Base-by-base conservation (phyloP, 1,140 invertebrate genomes). In the Protaetia brevitarsis region DNA sequence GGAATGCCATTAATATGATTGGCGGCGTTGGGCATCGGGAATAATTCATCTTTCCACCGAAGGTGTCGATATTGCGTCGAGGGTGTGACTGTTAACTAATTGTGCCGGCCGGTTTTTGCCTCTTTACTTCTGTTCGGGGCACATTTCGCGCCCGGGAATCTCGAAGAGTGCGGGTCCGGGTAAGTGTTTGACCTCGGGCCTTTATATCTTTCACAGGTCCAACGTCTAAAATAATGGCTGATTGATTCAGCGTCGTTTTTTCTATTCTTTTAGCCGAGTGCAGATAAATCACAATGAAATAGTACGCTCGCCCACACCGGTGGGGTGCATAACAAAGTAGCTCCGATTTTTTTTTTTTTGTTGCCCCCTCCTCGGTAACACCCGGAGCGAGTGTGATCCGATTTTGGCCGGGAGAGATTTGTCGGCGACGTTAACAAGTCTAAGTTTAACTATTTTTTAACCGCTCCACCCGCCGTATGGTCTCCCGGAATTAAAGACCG, bases 211-310 rank as follows among this genome's bases (percentile, higher is more conserved):
- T 68, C 58, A 68, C 76, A 77, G 75, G 68, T 73, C 73, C 72
- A 66, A 66, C 29, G 51, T 74, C 70, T 71, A 69, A 73, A 76
- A 75, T 77, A 77, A 77, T 77, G 74, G 72, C 72, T 78, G 76
- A 78, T 78, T 78, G 75, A 78, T 78, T 78, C 74, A 71, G 73
- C 72, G 71, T 74, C 72, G 74, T 76, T 78, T 78, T 78, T 78
- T 77, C 76, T 73, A 76, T 78, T 74, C 75, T 74, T 74, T 73
- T 76, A 73, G 72, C 74, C 71, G 74, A 78, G 76, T 78, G 76
- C 76, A 72, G 71, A 78, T 78, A 78, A 78, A 78, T 78, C 76
- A 78, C 74, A 76, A 78, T 78, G 76, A 78, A 78, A 78, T 78
- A 78, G 72, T 77, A 75, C 69, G 65, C 36, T 66, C 67, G 66